Evolutionary conservation across 2,113 vertebrate species (phyloP).

Genomic region (Saccopteryx leptura): DNA sequence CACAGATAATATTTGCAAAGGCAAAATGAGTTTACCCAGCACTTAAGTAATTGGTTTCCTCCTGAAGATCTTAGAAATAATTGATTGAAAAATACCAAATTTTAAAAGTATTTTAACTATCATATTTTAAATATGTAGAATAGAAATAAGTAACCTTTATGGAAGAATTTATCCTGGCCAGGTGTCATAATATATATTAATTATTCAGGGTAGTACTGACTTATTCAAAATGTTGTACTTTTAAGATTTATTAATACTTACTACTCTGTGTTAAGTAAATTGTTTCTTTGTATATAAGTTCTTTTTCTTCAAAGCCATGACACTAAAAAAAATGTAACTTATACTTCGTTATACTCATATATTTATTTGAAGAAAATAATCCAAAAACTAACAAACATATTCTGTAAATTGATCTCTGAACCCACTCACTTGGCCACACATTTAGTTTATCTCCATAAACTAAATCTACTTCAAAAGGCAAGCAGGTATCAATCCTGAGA

Average conservation of each 20-base stretch:
- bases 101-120: slow-evolving; percentile 17
- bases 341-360: not conserved
- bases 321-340: not conserved
- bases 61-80: slow-evolving; percentile 36
- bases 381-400: not conserved
- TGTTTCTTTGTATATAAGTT: slow-evolving; percentile 12
- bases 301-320: not conserved
- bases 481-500: not conserved
- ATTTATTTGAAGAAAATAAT: slow-evolving; percentile 19
- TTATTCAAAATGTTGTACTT: slow-evolving; percentile 39
- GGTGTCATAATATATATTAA: not conserved
- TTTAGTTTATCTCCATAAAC: not conserved
- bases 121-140: slow-evolving; percentile 28
- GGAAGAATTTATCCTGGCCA: not conserved
- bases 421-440: not conserved
- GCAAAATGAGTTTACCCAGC: not conserved
- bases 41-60: slow-evolving; percentile 39
- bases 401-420: not conserved
- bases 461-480: not conserved
- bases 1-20: not conserved
- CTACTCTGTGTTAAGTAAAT: not conserved
- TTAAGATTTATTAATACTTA: not conserved
- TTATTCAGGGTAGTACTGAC: slow-evolving; percentile 1
- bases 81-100: slow-evolving; percentile 22
- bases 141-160: not conserved